Base-by-base conservation (phyloP, 2,113 vertebrate species). In the Corythoichthys haematopterus region DNA sequence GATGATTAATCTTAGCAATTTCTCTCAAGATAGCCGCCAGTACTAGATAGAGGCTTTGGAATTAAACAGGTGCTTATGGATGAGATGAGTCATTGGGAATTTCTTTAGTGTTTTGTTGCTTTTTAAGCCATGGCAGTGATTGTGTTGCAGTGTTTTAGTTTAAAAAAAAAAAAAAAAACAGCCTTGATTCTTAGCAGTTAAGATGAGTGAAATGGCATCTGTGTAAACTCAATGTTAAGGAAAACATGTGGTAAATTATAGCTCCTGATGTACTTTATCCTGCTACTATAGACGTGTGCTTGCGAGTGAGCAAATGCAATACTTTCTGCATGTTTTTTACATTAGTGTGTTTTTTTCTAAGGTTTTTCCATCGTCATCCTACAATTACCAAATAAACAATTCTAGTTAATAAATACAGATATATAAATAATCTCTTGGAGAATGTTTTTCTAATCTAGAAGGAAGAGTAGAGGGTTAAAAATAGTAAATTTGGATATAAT, bases 171-270 rank as follows among this genome's bases (percentile, higher is more conserved):
- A 10, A n/a, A 33, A 10, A 8, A 56, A 1, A 56, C 33, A 12
- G 37, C 78, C 76, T 75, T 71, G 51, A 64, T 35, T 48, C 37
- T 61, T 51, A 72, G 69, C 48, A 16, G 57, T 51, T 67, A 68
- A 74, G 59, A 52, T 75, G 65, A 62, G 69, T 73, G 71, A 71
- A 74, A 78, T 64, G 63, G 50, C 51, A 47, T 16, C 10, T 76
- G 66, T 71, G 65, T 45, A 46, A 37, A 43, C 51, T 66, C 37
- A 69, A 66, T 66, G 20, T 28, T 38, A 38, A 37, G 46, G 13
- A n/a, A 51, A 52, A 3, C 3, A n/a, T 40, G 16, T 47, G 60
- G 50, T 59, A 67, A 78, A 37, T 79, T 55, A 70, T 53, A 66
- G 48, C 38, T 55, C 66, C 47, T 35, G 36, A 37, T 74, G 56